These are phyloP conservation scores for Candidula unifasciata DNA, from an alignment of 2,888 invertebrate species.

Conservation along the genomic window DNA sequence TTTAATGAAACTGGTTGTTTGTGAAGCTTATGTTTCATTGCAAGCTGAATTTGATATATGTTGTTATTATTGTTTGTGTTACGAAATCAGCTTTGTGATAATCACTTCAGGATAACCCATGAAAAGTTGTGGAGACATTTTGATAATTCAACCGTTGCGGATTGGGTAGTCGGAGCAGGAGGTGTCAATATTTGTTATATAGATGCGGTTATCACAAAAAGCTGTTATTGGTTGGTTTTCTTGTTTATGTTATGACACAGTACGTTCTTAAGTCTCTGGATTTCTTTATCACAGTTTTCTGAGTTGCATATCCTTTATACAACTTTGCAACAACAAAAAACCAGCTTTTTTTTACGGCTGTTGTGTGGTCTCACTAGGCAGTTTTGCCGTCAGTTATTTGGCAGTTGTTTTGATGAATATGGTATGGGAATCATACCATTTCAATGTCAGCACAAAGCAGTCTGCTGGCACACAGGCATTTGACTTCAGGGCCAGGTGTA, in stretches of 20 bases:
- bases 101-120: neutral
- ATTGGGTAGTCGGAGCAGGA: neutral
- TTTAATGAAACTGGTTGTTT: neutral
- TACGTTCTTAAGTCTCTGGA: too few species aligned
- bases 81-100: neutral
- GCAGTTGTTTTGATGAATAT: too few species aligned
- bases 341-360: too few species aligned
- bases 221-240: neutral
- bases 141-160: neutral
- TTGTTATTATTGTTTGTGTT: conserved; percentile 8
- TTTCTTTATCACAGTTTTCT: neutral
- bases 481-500: too few species aligned
- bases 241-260: neutral
- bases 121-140: neutral
- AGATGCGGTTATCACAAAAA: neutral
- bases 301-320: too few species aligned
- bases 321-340: neutral
- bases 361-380: too few species aligned
- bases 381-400: too few species aligned
- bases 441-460: too few species aligned
- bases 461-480: too few species aligned
- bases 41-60: neutral
- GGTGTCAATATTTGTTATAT: neutral
- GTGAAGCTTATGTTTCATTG: neutral
- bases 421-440: too few species aligned